These are phyloP conservation scores for Clanis bilineata DNA, from an alignment of 2,888 invertebrate species.

Conservation along the genomic window DNA sequence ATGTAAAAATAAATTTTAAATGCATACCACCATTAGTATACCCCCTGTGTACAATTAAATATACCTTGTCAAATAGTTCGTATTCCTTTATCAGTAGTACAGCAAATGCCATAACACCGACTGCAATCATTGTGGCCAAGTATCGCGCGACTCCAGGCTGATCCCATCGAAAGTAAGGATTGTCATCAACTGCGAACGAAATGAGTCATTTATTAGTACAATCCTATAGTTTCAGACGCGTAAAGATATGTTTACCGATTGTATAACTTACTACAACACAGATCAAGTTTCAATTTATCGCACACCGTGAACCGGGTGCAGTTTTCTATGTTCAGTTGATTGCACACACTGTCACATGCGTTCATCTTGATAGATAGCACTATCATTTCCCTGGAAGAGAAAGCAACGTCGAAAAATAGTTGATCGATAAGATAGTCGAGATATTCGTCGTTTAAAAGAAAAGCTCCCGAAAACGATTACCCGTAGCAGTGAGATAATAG, in stretches of 20 bases:
- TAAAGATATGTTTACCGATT: slow-evolving; percentile 24
- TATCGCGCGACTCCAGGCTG: slow-evolving; percentile 90
- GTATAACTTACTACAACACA: slow-evolving; percentile 74
- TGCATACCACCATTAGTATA: not conserved
- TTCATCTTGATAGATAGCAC: slow-evolving; percentile 60
- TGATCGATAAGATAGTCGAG: too few species aligned
- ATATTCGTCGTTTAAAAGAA: too few species aligned
- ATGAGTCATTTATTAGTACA: slow-evolving; percentile 13
- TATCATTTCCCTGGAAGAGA: slow-evolving; percentile 65
- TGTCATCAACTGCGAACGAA: slow-evolving; percentile 59
- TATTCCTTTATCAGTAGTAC: slow-evolving; percentile 86
- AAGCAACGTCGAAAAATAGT: slow-evolving; percentile 37
- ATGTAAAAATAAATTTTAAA: not conserved
- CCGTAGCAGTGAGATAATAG: too few species aligned
- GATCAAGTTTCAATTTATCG: slow-evolving; percentile 49
- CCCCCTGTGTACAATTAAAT: not conserved
- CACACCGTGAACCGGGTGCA: slow-evolving; percentile 65
- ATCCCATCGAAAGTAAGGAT: slow-evolving; percentile 85
- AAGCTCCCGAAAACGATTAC: too few species aligned
- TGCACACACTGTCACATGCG: slow-evolving; percentile 67
- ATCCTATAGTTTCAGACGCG: slow-evolving; percentile 30
- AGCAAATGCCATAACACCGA: slow-evolving; percentile 83
- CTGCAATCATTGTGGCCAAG: slow-evolving; percentile 83
- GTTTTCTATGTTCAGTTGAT: slow-evolving; percentile 55
- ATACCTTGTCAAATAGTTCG: slow-evolving; percentile 75